These are phyloP conservation scores for Conops quadrifasciatus DNA, from an alignment of 2,888 invertebrate species.

Conservation along the genomic window DNA sequence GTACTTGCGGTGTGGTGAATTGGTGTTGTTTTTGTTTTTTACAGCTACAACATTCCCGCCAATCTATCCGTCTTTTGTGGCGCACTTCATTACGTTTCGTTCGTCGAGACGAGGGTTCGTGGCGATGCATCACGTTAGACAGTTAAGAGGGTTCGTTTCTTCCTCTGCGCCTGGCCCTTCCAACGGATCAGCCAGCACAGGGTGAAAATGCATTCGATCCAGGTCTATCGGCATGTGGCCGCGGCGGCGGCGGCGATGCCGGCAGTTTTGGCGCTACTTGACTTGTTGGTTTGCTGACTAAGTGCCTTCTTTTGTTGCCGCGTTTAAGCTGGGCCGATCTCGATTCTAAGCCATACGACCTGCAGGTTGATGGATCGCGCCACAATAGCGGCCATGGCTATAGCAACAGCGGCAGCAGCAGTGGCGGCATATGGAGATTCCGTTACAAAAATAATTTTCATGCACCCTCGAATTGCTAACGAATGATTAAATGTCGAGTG, in stretches of 20 bases:
- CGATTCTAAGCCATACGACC: neutral
- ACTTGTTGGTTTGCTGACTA: slow-evolving; percentile 17
- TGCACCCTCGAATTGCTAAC: slow-evolving; percentile 13
- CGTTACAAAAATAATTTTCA: slow-evolving; percentile 49
- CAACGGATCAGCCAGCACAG: slow-evolving; percentile 6
- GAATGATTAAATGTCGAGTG: neutral
- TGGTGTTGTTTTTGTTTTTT: neutral
- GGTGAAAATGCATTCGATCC: slow-evolving; percentile 27
- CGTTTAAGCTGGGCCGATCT: neutral
- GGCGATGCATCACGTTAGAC: slow-evolving; percentile 5
- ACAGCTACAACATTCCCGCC: neutral
- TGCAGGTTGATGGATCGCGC: slow-evolving; percentile 31
- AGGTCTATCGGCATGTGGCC: slow-evolving; percentile 21
- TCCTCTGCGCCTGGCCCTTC: no score
- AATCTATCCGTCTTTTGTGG: slow-evolving; percentile 1
- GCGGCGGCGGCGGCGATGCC: no score
- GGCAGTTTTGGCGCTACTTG: slow-evolving; percentile 20
- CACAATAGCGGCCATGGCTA: slow-evolving; percentile 35
- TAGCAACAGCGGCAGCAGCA: neutral
- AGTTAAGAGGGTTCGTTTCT: slow-evolving; percentile 15
- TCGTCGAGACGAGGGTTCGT: neutral
- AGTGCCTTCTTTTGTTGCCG: slow-evolving; percentile 24
- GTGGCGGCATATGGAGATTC: slow-evolving; percentile 56
- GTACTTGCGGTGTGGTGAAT: slow-evolving; percentile 5
- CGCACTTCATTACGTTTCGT: neutral